A percentile compares a stretch with the other conserved stretches of the same genome.
Evolutionary conservation across 2,113 vertebrate genomes (phyloP).

Genomic region (Sphyrna mokarran): DNA sequence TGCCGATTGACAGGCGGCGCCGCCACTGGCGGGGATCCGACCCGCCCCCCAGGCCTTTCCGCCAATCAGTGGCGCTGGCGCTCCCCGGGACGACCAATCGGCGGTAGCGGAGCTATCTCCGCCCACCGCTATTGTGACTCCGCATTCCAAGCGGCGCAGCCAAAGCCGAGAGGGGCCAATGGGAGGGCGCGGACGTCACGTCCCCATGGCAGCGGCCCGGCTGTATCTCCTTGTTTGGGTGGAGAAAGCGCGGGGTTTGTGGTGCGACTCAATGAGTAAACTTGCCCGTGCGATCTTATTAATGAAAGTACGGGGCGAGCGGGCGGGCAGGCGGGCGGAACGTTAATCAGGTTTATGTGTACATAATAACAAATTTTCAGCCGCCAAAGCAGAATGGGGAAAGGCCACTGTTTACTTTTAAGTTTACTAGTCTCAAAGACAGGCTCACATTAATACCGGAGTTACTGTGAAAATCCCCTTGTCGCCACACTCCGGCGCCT

Average conservation of each 20-base stretch:
- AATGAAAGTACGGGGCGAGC: neutral
- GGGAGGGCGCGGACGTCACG: neutral
- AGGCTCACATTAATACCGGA: no score
- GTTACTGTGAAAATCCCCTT: no score
- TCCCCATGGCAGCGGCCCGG: neutral
- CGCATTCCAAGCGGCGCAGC: neutral
- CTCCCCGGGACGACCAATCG: neutral
- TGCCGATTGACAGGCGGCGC: neutral
- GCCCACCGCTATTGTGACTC: neutral
- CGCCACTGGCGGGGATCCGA: neutral
- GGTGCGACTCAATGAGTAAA: constrained; percentile 16
- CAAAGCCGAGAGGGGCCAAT: neutral
- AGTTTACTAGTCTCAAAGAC: no score
- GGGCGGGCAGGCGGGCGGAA: no score
- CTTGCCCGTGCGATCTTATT: constrained; percentile 6
- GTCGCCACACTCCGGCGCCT: no score
- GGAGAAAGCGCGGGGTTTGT: constrained; percentile 18
- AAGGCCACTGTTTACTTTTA: no score
- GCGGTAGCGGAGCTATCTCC: neutral
- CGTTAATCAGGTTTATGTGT: neutral
- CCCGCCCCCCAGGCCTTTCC: neutral
- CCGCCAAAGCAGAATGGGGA: no score
- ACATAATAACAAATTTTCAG: neutral
- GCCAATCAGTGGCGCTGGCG: neutral
- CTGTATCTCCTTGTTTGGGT: constrained; percentile 15